phyloP scores from a whole-genome alignment of 2,888 invertebrate genomes.

The Stegophylla sp. region DNA sequence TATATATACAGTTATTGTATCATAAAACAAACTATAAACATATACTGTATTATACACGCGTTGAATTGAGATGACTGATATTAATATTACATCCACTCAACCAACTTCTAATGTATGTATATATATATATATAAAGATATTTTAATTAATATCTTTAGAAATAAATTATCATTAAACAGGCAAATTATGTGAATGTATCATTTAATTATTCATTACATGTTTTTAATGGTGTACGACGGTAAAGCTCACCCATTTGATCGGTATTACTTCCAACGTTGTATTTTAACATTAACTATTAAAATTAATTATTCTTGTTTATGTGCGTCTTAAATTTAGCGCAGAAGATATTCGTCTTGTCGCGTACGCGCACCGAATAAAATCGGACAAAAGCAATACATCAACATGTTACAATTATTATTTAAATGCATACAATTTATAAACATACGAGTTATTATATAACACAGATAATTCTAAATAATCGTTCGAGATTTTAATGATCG shows the following conservation, averaged over 20 bases:
- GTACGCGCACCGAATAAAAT: neutral
- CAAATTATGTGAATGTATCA: neutral
- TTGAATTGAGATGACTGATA: too few species aligned
- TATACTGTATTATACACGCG: too few species aligned
- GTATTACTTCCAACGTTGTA: conserved; percentile 1
- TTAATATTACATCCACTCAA: too few species aligned
- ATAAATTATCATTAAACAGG: too few species aligned
- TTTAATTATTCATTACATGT: neutral
- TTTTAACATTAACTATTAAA: neutral
- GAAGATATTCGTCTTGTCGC: neutral
- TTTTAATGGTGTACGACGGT: neutral
- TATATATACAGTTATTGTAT: too few species aligned
- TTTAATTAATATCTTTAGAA: too few species aligned
- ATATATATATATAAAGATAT: too few species aligned
- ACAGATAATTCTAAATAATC: neutral
- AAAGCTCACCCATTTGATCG: neutral
- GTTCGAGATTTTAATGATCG: neutral
- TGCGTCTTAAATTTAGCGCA: neutral
- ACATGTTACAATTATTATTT: neutral
- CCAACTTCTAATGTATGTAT: too few species aligned
- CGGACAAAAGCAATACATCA: neutral
- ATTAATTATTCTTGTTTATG: conserved; percentile 19
- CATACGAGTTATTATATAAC: neutral
- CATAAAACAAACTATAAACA: too few species aligned
- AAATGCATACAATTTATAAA: too few species aligned